These are phyloP conservation scores for Cisticola juncidis DNA, from an alignment of 2,113 vertebrate species.

Conservation along the genomic window DNA sequence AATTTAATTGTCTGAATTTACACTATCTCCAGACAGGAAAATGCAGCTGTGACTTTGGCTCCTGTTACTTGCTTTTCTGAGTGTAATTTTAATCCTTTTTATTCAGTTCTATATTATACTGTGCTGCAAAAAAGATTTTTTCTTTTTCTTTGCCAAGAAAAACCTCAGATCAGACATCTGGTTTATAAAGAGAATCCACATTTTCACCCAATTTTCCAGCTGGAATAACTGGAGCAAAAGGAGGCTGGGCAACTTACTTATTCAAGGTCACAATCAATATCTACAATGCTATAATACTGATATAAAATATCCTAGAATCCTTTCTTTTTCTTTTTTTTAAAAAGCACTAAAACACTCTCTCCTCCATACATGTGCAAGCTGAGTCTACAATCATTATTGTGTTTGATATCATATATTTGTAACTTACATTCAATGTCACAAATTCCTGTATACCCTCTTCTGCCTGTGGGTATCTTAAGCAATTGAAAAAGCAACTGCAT, in stretches of 20 bases:
- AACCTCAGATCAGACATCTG: constrained; percentile 17
- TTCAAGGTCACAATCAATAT: neutral
- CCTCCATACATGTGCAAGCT: neutral
- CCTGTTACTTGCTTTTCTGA: neutral
- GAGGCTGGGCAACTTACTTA: neutral
- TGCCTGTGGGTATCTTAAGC: neutral
- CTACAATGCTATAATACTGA: neutral
- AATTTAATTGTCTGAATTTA: constrained; percentile 21
- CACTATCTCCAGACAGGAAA: neutral
- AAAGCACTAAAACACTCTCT: neutral
- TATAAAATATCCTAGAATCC: neutral
- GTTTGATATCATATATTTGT: neutral
- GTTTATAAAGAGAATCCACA: neutral
- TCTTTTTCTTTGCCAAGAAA: neutral
- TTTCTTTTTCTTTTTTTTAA: neutral
- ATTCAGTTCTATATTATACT: neutral
- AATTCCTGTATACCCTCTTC: neutral
- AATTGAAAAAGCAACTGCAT: neutral
- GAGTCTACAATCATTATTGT: neutral
- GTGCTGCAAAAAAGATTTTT: neutral
- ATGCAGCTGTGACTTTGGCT: neutral
- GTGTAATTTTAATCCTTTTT: neutral
- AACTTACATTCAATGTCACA: neutral
- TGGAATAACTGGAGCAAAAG: constrained; percentile 28
- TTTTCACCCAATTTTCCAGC: constrained; percentile 1